A percentile compares a stretch with the other conserved stretches of the same genome.
These are phyloP conservation scores for Tethya wilhelma DNA, from an alignment of 37 sponge, comb jelly and placozoan genomes.

Conservation along the genomic window DNA sequence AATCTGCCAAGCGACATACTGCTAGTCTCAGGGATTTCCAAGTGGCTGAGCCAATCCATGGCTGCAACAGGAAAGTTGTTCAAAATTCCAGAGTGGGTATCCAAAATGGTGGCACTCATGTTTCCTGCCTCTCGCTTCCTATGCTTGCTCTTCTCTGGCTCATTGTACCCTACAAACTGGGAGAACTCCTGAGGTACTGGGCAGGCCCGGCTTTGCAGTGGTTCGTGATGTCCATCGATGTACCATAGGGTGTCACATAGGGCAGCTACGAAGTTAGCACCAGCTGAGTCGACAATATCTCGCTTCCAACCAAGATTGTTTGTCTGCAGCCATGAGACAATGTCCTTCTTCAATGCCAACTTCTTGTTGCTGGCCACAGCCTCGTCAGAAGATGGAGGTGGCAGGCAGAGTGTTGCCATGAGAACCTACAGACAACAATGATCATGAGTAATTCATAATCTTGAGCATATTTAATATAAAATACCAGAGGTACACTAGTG, in stretches of 20 bases:
- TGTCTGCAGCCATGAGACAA: not conserved
- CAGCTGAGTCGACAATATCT: not conserved
- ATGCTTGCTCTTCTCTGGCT: slow-evolving; percentile 5
- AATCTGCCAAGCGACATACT: not conserved
- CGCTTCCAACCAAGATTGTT: not conserved
- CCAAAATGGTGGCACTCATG: not conserved
- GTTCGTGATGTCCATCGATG: not conserved
- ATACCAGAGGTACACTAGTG: not conserved
- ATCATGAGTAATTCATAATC: not conserved
- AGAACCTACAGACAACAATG: not conserved
- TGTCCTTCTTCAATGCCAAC: not conserved
- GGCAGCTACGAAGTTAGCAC: not conserved
- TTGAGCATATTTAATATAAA: not conserved
- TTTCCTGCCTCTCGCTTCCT: not conserved
- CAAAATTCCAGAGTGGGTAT: not conserved
- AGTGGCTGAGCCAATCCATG: not conserved
- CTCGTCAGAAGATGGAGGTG: not conserved
- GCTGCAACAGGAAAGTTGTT: not conserved
- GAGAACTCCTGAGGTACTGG: not conserved
- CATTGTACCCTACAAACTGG: not conserved
- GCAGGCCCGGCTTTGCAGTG: not conserved
- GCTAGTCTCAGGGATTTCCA: not conserved
- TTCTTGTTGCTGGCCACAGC: not conserved
- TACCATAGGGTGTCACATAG: not conserved
- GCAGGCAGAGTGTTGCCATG: not conserved